Evolutionary conservation across 2,797 vertebrate species (phyloP), one percentile per base, ranked within the genome.

Genomic region (Gymnothorax javanicus): DNA sequence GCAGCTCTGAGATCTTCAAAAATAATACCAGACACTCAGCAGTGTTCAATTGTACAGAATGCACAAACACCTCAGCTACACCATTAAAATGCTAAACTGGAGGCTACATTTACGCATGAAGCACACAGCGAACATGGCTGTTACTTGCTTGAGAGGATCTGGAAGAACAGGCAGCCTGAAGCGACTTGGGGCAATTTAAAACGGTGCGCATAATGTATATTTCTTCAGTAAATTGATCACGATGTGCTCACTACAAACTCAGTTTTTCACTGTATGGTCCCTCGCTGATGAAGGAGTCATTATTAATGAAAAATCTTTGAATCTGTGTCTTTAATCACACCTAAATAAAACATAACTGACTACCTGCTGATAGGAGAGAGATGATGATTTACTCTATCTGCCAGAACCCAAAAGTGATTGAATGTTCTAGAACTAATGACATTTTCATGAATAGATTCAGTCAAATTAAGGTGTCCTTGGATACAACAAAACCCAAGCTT

Each of bases 1-100:
- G 95, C 96, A 95, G 90, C 94, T 93, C 93, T 83, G 43, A 82
- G 92, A 92, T 92, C 86, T 90, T 90, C 82, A 89, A 73, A 91
- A 94, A 91, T 92, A 90, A 93, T 89, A 87, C 91, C 90, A 92
- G 92, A 92, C 91, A 91, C 90, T 91, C 69, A 89, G 92, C 90
- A 91, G 92, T 93, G 92, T 92, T 94, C 89, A 92, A 81, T 60
- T 52, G 23, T 20, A 64, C 52, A 82, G 56, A 85, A 77, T 50
- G 11, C 17, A 54, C 60, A 69, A 81, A 90, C 90, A 93, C 92
- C 90, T 93, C 86, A 87, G 91, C 94, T 93, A 93, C 93, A 94
- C 87, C 87, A 88, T 82, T 87, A 81, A 89, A 94, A 89, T 79
- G 90, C 71, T 71, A 87, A 91, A 95, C 92, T 92, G 88, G 91